phyloP scores from a whole-genome alignment of 2,113 vertebrate species.

The Plotosus lineatus region DNA sequence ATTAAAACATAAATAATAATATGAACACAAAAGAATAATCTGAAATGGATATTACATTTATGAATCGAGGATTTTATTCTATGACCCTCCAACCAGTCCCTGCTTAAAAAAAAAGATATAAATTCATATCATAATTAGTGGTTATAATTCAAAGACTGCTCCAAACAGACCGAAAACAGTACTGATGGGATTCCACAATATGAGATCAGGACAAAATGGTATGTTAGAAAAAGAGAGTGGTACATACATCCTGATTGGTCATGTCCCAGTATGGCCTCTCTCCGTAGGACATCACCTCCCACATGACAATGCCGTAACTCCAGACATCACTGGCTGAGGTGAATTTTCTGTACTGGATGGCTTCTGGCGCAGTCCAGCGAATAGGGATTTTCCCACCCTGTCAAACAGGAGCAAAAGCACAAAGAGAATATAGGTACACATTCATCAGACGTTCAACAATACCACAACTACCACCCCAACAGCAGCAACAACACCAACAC shows the following conservation, averaged over 20 bases:
- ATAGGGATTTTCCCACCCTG: slow-evolving; percentile 84
- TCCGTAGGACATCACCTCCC: slow-evolving; percentile 83
- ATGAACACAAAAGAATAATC: background rate
- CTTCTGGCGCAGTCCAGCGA: slow-evolving; percentile 80
- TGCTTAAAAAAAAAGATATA: background rate
- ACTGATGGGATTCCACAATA: background rate
- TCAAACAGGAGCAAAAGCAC: slow-evolving; percentile 50
- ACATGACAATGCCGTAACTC: slow-evolving; percentile 84
- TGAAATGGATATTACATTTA: background rate
- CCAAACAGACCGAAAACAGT: background rate
- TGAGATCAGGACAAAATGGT: background rate
- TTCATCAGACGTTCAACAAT: background rate
- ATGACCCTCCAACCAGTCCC: background rate
- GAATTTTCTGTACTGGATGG: slow-evolving; percentile 83
- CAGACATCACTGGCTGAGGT: slow-evolving; percentile 80
- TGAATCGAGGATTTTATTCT: background rate
- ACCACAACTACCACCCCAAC: background rate
- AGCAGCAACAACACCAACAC: background rate
- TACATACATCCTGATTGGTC: slow-evolving; percentile 81
- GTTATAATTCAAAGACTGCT: background rate
- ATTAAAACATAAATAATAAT: background rate
- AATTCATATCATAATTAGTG: background rate
- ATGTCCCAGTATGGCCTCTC: slow-evolving; percentile 83
- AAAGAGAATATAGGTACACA: background rate
- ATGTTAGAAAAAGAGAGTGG: background rate